Evolutionary conservation across 1,140 invertebrate genomes (phyloP).

Genomic region (Tachypleus tridentatus): DNA sequence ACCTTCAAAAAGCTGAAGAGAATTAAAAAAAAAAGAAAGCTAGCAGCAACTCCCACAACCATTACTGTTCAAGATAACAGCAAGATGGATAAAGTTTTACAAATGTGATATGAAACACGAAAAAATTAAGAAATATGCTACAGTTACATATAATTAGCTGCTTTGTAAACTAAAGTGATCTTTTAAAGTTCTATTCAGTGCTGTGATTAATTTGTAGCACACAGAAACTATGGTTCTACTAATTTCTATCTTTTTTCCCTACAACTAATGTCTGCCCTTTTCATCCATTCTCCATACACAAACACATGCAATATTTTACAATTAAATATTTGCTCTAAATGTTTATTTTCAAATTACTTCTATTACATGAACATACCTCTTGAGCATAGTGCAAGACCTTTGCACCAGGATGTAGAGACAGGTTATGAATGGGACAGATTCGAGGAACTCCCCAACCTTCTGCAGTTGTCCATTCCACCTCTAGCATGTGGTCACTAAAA

Average conservation of each 20-base stretch:
- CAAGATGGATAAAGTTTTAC: neutral
- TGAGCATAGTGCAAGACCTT: conserved; percentile 92
- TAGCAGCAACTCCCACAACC: conserved; percentile 3
- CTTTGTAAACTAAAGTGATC: conserved; percentile 5
- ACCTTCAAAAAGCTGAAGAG: conserved; percentile 86
- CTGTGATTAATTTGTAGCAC: neutral
- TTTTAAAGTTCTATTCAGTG: conserved; percentile 4
- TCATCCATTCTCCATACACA: conserved; percentile 2
- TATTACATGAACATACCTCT: conserved; percentile 47
- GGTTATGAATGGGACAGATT: conserved; percentile 16
- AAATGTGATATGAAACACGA: conserved; percentile 3
- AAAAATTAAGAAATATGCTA: conserved; percentile 8
- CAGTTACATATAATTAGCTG: conserved; percentile 1
- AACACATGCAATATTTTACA: neutral
- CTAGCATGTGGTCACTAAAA: conserved; percentile 21
- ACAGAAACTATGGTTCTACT: neutral
- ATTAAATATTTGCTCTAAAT: neutral
- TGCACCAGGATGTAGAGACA: conserved; percentile 31
- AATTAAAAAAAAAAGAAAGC: conserved; percentile 15
- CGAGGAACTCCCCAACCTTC: conserved; percentile 16
- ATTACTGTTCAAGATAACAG: neutral
- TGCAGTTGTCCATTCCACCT: conserved; percentile 11
- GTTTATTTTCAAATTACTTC: conserved; percentile 6
- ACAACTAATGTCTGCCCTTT: conserved; percentile 3
- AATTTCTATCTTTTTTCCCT: conserved; percentile 1